Base-by-base conservation (phyloP, 2,888 invertebrate species). In the Coelogynopora nodosa region DNA sequence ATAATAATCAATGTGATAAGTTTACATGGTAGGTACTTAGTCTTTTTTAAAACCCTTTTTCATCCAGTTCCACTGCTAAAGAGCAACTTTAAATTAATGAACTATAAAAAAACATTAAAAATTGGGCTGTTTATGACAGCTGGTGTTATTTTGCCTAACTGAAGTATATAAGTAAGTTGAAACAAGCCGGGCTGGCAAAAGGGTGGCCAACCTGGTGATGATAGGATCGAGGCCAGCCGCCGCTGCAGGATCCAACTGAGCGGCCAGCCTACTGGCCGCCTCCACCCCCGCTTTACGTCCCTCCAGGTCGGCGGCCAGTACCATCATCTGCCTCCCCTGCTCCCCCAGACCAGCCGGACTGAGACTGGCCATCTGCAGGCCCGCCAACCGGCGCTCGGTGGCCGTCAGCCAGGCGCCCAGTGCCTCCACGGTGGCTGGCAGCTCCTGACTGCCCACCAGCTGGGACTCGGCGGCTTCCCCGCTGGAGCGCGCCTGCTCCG, bases 291-390 rank as follows among this genome's bases (percentile, higher is more conserved):
- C 67, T 26, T 87, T 27, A 67, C 87, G 49, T 31, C 87, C 30
- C 18, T 87, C 28, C 27, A 87, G 27, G 29, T 87, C 87, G 5
- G 67, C 87, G 5, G 18, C 67, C 86, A 87, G 23, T 18, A 86
- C 74, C 67, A 67, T 67, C 5, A 87, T 74, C 74, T 87, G 86
- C 27, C 85, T 31, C 27, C 67, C 87, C 29, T 87, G 87, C 26
- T 86, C 86, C 31, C 18, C 31, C 18, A 86, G 84, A 86, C 23
- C 30, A n/a, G 29, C 80, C 28, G 18, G 67, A 30, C 87, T 31
- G 31, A 86, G 87, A 87, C 84, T 86, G 0, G 85, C 18, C 26
- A 49, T 30, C 1, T 84, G 67, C 1, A 86, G n/a, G 28, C 10
- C 31, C 2, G 86, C 67, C 18, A 67, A 18, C 28, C 84, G 26